Percentiles rank a stretch among this genome's conserved stretches.
Conservation (phyloP, 1,140 invertebrate species). For the Palaemon carinicauda region DNA sequence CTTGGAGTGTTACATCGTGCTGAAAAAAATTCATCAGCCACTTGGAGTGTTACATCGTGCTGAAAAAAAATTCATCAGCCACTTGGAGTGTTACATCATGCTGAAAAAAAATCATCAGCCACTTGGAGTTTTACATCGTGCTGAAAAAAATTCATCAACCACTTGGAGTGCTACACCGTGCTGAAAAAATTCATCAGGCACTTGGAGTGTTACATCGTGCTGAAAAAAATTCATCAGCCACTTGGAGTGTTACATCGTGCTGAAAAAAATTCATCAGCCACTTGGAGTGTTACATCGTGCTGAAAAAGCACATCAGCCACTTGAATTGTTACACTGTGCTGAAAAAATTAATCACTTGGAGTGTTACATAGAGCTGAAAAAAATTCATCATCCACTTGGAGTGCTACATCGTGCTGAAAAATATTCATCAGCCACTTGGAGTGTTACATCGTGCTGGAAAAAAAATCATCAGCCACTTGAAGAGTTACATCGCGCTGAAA, state of each 20-base stretch:
- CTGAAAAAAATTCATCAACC: background rate
- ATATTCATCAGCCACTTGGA: too few relatives aligned
- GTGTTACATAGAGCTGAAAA: background rate
- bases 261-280: background rate
- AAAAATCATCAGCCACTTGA: too few relatives aligned
- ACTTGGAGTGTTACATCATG: background rate
- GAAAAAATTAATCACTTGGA: background rate
- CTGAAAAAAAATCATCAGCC: background rate
- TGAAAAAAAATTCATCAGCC: background rate
- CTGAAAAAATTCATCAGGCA: background rate
- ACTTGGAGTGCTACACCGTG: too few relatives aligned
- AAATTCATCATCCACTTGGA: background rate
- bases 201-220: conserved; percentile 24
- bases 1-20: too few relatives aligned
- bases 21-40: background rate
- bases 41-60: background rate
- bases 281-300: conserved; percentile 24
- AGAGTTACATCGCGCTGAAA: too few relatives aligned
- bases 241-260: background rate
- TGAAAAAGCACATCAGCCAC: background rate
- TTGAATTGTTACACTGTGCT: background rate
- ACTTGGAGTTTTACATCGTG: too few relatives aligned
- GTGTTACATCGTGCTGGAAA: too few relatives aligned
- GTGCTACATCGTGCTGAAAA: too few relatives aligned
- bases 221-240: background rate